These are phyloP conservation scores for Norana najaformis DNA, from an alignment of 2,888 invertebrate genomes.

Conservation along the genomic window DNA sequence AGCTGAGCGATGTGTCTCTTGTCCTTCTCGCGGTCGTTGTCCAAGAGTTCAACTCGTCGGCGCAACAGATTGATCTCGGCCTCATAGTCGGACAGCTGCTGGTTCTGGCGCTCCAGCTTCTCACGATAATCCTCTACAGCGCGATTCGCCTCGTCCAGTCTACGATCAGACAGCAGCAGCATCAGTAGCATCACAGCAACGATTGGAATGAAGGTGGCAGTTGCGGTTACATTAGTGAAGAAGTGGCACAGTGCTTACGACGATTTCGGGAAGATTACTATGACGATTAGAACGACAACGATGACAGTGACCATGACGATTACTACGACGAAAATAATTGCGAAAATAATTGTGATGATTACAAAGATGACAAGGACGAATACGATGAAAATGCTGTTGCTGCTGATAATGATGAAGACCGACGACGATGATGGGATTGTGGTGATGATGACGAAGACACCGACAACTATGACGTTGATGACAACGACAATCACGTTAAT, in stretches of 20 bases:
- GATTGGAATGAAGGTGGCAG: background rate
- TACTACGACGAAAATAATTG: background rate
- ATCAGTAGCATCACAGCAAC: background rate
- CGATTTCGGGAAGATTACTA: background rate
- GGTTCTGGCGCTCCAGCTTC: slow-evolving; percentile 53
- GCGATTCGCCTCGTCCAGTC: slow-evolving; percentile 42
- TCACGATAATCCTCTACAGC: slow-evolving; percentile 10
- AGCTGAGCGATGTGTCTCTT: slow-evolving; percentile 47
- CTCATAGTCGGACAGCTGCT: slow-evolving; percentile 63
- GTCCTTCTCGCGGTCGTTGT: slow-evolving; percentile 55
- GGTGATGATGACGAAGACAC: background rate
- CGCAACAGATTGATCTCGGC: slow-evolving; percentile 64
- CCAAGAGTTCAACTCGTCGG: slow-evolving; percentile 55
- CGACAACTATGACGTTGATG: slow-evolving; percentile 24
- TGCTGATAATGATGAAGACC: background rate
- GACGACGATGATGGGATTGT: background rate
- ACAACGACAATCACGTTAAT: slow-evolving; percentile 30
- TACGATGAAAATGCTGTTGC: background rate
- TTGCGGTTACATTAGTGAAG: no score
- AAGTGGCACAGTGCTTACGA: background rate
- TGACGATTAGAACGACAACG: background rate
- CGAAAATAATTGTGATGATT: background rate
- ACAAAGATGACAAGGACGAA: background rate
- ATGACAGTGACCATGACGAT: background rate
- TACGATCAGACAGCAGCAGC: slow-evolving; percentile 36